Percentiles rank a stretch among this genome's conserved stretches.
Conservation (phyloP, 2,797 vertebrate species). For the Clarias laeviceps region DNA sequence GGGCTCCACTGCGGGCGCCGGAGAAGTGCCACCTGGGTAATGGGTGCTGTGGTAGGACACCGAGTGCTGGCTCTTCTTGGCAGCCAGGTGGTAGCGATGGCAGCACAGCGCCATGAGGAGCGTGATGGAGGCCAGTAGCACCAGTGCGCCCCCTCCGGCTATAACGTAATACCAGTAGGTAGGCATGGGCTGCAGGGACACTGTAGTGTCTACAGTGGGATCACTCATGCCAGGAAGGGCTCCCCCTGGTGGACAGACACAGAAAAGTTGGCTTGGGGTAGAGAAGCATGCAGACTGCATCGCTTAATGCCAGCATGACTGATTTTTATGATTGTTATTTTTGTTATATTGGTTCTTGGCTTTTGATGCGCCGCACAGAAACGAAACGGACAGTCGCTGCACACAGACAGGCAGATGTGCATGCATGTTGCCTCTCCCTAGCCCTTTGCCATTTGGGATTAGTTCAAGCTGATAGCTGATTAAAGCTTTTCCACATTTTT, state of each 20-base stretch:
- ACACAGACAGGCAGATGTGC: constrained; percentile 73
- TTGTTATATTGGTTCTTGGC: constrained; percentile 41
- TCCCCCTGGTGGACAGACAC: constrained; percentile 97
- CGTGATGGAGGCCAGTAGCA: constrained; percentile 89
- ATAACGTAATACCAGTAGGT: constrained; percentile 99
- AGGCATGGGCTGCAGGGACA: constrained; percentile 92
- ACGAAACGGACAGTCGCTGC: constrained; percentile 70
- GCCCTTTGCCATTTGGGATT: constrained; percentile 55
- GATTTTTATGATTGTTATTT: constrained; percentile 29
- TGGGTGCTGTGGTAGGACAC: constrained; percentile 93
- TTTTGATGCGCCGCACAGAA: constrained; percentile 62
- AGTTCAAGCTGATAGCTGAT: constrained; percentile 54
- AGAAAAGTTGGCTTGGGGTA: constrained; percentile 86
- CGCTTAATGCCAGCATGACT: constrained; percentile 55
- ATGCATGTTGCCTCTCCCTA: constrained; percentile 63
- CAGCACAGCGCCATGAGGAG: constrained; percentile 94
- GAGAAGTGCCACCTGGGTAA: constrained; percentile 79
- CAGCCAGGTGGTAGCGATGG: constrained; percentile 92
- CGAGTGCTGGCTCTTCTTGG: constrained; percentile 96
- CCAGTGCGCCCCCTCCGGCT: constrained; percentile 90
- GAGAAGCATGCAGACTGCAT: constrained; percentile 79
- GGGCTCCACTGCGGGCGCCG: constrained; percentile 83
- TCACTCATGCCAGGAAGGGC: constrained; percentile 92
- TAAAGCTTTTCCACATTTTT: not conserved
- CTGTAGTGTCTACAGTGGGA: constrained; percentile 95